Evolutionary conservation across 2,113 vertebrate species (phyloP).

Genomic region (Daubentonia madagascariensis): DNA sequence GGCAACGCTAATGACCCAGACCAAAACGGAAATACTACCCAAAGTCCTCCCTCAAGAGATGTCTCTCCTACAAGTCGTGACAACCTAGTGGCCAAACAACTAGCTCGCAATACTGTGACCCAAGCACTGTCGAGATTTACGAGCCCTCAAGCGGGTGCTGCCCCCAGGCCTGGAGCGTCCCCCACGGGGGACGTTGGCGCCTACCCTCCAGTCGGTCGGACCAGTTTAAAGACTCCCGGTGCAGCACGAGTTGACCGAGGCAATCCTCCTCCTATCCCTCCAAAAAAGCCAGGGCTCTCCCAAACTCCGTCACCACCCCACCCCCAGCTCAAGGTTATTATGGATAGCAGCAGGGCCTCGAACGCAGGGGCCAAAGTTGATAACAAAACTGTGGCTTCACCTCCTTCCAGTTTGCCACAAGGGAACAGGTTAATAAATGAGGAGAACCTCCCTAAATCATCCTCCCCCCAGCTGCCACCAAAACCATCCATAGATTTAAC

Average conservation of each 20-base stretch:
- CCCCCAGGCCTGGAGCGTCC: conserved; percentile 80
- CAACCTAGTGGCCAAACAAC: conserved; percentile 94
- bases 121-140: conserved; percentile 97
- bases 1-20: conserved; percentile 91
- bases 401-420: conserved; percentile 85
- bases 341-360: conserved; percentile 90
- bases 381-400: conserved; percentile 84
- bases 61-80: conserved; percentile 96
- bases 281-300: conserved; percentile 98
- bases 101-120: conserved; percentile 96
- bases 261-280: conserved; percentile 98
- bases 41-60: conserved; percentile 93
- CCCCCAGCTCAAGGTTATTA: conserved; percentile 92
- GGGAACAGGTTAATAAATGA: conserved; percentile 89
- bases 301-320: conserved; percentile 96
- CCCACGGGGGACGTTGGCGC: conserved; percentile 85
- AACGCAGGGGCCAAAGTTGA: conserved; percentile 88
- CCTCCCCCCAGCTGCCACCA: conserved; percentile 97
- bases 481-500: conserved; percentile 98
- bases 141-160: conserved; percentile 86
- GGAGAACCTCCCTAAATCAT: conserved; percentile 87
- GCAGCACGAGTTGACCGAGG: conserved; percentile 95
- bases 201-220: conserved; percentile 83
- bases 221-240: conserved; percentile 91
- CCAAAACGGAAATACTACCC: conserved; percentile 95